A percentile compares a stretch with the other conserved stretches of the same genome.
These are phyloP conservation scores for Hemibagrus wyckioides DNA, from an alignment of 2,113 vertebrate genomes.

Conservation along the genomic window DNA sequence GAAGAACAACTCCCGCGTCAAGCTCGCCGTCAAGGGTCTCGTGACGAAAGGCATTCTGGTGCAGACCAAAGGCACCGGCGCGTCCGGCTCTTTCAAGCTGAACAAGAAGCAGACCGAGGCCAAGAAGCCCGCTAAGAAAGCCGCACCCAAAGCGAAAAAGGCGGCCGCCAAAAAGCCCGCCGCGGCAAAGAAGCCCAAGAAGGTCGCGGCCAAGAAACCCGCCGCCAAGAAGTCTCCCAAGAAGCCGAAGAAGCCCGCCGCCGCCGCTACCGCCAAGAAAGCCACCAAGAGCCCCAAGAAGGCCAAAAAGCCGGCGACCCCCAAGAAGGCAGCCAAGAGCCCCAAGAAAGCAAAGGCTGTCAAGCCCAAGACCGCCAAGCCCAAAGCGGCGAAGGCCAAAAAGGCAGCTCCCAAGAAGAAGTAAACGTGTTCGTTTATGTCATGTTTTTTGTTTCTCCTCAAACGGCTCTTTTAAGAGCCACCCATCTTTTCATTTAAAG, in stretches of 20 bases:
- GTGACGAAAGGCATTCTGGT: neutral
- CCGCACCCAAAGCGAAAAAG: conserved; percentile 65
- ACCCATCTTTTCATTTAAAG: too few species aligned
- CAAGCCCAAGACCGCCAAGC: neutral
- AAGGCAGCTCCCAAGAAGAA: neutral
- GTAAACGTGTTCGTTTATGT: neutral
- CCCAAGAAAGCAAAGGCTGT: conserved; percentile 3
- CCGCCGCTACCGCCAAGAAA: neutral
- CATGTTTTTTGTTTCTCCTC: too few species aligned
- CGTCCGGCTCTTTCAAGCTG: conserved; percentile 35
- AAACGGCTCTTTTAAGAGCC: too few species aligned
- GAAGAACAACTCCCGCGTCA: conserved; percentile 30
- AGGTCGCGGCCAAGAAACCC: neutral
- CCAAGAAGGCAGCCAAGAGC: neutral
- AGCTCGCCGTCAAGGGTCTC: conserved; percentile 8
- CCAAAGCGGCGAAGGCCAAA: neutral
- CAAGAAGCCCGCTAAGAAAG: conserved; percentile 70
- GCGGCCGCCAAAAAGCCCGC: neutral
- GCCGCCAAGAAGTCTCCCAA: conserved; percentile 1
- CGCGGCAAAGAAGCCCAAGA: neutral
- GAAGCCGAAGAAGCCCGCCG: neutral
- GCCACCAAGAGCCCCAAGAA: conserved; percentile 1
- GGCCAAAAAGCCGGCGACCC: neutral
- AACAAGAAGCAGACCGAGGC: conserved; percentile 27
- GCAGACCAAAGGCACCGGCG: conserved; percentile 25